Evolutionary conservation across 2,797 vertebrate species (phyloP).

Genomic region (Cyprinodon diabolis): DNA sequence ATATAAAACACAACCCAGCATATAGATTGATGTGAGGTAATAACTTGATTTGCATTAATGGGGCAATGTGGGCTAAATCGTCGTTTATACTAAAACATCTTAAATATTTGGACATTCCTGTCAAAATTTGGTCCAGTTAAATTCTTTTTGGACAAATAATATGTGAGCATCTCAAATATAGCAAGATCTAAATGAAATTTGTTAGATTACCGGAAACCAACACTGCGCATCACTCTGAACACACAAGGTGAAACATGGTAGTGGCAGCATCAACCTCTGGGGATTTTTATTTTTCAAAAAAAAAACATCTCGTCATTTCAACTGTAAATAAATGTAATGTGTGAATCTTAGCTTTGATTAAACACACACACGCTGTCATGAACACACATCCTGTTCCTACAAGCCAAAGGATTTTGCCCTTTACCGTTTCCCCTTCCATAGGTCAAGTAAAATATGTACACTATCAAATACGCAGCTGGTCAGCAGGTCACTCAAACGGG

Average conservation of each 20-base stretch:
- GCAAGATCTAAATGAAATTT: background rate
- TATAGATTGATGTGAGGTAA: background rate
- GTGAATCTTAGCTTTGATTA: conserved; percentile 38
- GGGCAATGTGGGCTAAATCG: background rate
- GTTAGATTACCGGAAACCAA: background rate
- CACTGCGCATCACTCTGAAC: background rate
- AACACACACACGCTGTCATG: conserved; percentile 11
- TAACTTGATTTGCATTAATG: background rate
- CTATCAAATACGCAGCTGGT: conserved; percentile 24
- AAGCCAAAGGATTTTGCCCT: conserved; percentile 13
- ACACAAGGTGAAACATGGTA: background rate
- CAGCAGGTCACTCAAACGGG: conserved; percentile 15
- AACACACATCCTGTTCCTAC: conserved; percentile 30
- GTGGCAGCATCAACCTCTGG: background rate
- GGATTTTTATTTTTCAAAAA: background rate
- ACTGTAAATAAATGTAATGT: conserved; percentile 17
- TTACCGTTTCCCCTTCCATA: conserved; percentile 26
- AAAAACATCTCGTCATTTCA: no score
- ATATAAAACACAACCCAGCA: conserved; percentile 35
- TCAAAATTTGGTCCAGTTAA: background rate
- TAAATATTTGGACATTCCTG: background rate
- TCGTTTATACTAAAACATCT: background rate
- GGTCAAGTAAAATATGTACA: conserved; percentile 27
- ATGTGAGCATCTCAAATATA: background rate
- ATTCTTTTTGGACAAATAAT: no score